Percentiles rank a stretch among this genome's conserved stretches.
These are phyloP conservation scores for Neomonachus schauinslandi DNA, from an alignment of 2,113 vertebrate species.

Conservation along the genomic window DNA sequence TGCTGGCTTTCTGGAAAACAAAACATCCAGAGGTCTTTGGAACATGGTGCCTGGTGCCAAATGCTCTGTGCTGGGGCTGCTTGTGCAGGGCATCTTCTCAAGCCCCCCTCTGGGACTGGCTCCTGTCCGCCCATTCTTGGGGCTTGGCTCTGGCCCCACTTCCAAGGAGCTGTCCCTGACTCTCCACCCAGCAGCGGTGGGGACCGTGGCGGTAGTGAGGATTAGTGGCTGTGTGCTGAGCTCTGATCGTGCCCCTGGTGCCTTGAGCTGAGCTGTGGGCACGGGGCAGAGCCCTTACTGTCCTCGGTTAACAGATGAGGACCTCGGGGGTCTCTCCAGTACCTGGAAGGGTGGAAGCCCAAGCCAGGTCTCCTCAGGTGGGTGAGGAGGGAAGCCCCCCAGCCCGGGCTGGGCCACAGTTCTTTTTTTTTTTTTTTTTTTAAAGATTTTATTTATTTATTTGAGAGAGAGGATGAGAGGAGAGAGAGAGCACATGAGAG, in stretches of 20 bases:
- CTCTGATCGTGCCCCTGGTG: neutral
- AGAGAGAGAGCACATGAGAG: no score
- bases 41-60: no score
- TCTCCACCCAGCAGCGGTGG: neutral
- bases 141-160: no score
- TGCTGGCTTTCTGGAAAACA: neutral
- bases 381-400: neutral
- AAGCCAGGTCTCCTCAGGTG: neutral
- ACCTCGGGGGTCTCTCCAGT: neutral
- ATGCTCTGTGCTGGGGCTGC: neutral
- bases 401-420: neutral
- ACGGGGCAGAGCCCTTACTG: fast-evolving
- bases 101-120: no score
- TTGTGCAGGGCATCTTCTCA: neutral
- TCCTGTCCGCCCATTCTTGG: no score
- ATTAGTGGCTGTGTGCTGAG: neutral
- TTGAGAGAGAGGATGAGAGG: no score
- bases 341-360: neutral
- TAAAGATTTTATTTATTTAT: no score
- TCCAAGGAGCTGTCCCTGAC: neutral
- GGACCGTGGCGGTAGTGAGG: neutral
- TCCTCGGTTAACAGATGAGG: no score
- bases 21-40: neutral
- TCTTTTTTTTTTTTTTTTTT: no score
- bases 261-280: neutral